phyloP scores from a whole-genome alignment of 1,140 invertebrate genomes.

The Meloidogyne floridensis region DNA sequence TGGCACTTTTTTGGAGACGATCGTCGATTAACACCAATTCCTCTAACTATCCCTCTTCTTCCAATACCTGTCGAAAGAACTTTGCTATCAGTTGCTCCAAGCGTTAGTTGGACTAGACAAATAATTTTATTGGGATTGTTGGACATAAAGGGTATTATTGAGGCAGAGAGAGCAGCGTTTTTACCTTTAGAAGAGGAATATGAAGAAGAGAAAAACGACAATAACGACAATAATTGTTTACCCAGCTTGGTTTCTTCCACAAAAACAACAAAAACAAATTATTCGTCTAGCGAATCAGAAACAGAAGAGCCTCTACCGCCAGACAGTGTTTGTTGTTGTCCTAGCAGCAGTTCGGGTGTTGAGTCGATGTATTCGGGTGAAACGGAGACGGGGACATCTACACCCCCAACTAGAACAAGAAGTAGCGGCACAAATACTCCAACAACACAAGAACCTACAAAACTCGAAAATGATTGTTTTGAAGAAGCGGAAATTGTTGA shows the following conservation, averaged over 20 bases:
- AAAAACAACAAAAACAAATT: neutral
- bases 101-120: conserved; percentile 19
- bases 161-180: neutral
- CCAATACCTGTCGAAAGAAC: conserved; percentile 24
- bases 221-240: neutral
- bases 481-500: neutral
- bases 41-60: conserved; percentile 11
- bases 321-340: conserved; percentile 5
- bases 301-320: conserved; percentile 9
- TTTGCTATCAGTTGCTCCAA: conserved; percentile 24
- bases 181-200: conserved; percentile 5
- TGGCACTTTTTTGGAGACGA: conserved; percentile 33
- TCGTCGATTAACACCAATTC: conserved; percentile 21
- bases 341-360: conserved; percentile 27
- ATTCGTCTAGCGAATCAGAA: conserved; percentile 12
- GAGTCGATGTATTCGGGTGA: conserved; percentile 30
- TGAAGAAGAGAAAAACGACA: neutral
- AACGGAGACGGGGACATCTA: neutral
- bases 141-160: conserved; percentile 14
- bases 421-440: conserved; percentile 5
- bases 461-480: neutral
- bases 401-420: neutral
- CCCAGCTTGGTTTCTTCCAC: too few relatives aligned
- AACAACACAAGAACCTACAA: neutral
- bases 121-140: conserved; percentile 20